Percentiles rank a stretch among this genome's conserved stretches.
These are phyloP conservation scores for Benthosema pterotum DNA, from an alignment of 2,797 vertebrate genomes.

Conservation along the genomic window DNA sequence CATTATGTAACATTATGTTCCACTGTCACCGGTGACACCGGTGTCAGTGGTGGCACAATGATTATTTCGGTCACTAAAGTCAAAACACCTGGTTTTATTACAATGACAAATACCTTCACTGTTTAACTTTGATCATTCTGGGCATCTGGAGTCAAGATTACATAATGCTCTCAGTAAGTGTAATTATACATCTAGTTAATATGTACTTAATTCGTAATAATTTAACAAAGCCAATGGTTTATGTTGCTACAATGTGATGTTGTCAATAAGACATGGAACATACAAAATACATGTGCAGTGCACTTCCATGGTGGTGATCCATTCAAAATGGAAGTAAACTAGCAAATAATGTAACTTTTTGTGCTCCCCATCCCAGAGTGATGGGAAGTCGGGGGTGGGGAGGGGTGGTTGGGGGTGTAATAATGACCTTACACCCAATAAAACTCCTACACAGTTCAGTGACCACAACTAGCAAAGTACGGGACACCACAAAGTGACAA, in stretches of 20 bases:
- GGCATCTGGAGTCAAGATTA: not conserved
- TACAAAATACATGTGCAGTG: not conserved
- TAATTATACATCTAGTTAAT: no score
- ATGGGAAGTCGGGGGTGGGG: not conserved
- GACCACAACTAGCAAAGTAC: not conserved
- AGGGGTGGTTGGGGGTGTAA: not conserved
- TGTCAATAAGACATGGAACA: not conserved
- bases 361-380: not conserved
- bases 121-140: not conserved
- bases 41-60: not conserved
- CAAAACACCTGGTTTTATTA: slow-evolving; percentile 2
- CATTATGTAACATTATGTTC: not conserved
- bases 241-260: no score
- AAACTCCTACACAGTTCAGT: not conserved
- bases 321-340: no score
- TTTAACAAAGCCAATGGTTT: no score
- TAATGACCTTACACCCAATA: slow-evolving; percentile 9
- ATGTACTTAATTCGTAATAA: no score
- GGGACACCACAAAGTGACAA: not conserved
- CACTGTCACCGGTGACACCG: no score
- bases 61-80: not conserved
- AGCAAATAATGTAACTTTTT: not conserved
- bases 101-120: not conserved
- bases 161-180: no score
- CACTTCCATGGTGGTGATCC: not conserved